These are phyloP conservation scores for Morinoia aosen DNA, from an alignment of 2,888 invertebrate genomes.

Conservation along the genomic window DNA sequence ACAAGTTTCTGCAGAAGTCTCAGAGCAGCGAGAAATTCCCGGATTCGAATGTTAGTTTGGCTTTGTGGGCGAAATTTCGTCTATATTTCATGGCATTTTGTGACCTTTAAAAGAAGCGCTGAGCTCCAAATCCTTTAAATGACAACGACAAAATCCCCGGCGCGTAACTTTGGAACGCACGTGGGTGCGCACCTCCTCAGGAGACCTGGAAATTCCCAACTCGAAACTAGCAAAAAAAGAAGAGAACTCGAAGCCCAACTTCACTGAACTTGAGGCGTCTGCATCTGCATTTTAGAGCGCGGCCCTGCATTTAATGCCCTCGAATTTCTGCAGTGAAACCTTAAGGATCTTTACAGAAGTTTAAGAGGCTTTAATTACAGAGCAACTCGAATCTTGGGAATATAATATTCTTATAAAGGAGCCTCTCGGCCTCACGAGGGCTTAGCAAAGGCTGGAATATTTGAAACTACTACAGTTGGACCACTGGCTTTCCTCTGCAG, in stretches of 20 bases:
- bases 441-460: neutral
- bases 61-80: neutral
- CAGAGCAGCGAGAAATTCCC: neutral
- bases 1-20: too few species aligned
- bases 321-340: neutral
- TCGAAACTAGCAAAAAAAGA: neutral
- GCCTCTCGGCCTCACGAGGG: neutral
- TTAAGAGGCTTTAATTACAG: slow-evolving; percentile 17
- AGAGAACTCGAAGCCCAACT: neutral
- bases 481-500: neutral
- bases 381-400: neutral
- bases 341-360: neutral
- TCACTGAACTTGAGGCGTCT: neutral
- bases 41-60: neutral
- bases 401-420: neutral
- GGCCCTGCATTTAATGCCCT: neutral
- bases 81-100: neutral
- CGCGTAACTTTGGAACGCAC: neutral
- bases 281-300: neutral
- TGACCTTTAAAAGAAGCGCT: neutral
- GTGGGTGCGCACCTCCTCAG: neutral
- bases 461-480: neutral
- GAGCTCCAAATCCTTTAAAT: neutral
- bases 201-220: neutral
- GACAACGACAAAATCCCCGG: neutral